Percentiles rank a stretch among this genome's conserved stretches.
phyloP scores from a whole-genome alignment of 2,113 vertebrate species.

The Cavia aperea region DNA sequence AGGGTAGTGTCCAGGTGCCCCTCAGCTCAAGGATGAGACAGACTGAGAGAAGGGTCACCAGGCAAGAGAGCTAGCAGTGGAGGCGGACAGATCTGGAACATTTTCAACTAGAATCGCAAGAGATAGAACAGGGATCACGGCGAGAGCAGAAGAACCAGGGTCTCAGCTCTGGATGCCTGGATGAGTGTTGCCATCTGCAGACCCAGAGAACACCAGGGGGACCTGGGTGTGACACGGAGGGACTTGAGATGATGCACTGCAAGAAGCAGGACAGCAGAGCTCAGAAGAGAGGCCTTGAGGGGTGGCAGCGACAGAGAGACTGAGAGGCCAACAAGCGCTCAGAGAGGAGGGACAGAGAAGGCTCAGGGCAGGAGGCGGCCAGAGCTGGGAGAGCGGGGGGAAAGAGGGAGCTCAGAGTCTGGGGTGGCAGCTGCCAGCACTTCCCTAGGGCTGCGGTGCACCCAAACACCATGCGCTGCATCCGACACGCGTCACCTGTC shows the following conservation, averaged over 20 bases:
- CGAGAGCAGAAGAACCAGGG: not conserved
- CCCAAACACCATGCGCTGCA: not conserved
- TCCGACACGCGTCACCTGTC: not conserved
- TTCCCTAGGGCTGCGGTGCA: not conserved
- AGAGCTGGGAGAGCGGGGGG: not conserved
- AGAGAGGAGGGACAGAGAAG: too few relatives aligned
- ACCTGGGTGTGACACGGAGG: not conserved
- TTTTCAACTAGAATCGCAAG: not conserved
- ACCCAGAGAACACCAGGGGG: not conserved
- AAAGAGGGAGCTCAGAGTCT: not conserved
- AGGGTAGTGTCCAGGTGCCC: not conserved
- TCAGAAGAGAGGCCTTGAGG: not conserved
- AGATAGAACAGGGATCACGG: not conserved
- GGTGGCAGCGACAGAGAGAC: not conserved
- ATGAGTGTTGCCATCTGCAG: not conserved
- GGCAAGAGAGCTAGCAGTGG: not conserved
- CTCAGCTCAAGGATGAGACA: not conserved
- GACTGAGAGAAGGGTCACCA: not conserved
- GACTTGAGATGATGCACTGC: not conserved
- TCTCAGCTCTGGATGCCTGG: not conserved
- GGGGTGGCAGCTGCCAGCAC: not conserved
- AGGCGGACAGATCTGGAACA: not conserved
- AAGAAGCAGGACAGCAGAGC: not conserved
- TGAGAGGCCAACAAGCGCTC: not conserved
- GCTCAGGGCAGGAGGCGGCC: not conserved